Evolutionary conservation across 2,797 vertebrate genomes (phyloP).

Genomic region (Manis pentadactyla): DNA sequence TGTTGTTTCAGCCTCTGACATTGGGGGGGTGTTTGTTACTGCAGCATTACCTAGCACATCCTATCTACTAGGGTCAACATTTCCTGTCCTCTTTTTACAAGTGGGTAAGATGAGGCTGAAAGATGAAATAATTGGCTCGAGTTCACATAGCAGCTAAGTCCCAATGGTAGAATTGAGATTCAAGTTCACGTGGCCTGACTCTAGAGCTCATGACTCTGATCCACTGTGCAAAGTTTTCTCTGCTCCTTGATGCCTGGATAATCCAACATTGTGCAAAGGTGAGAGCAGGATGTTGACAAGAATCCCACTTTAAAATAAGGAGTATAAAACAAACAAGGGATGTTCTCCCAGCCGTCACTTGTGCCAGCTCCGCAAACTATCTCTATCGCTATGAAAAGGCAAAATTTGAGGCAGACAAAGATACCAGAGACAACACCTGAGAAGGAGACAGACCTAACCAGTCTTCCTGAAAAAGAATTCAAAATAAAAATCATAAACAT

Average conservation of each 20-base stretch:
- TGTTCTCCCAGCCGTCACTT: too few relatives aligned
- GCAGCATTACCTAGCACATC: not conserved
- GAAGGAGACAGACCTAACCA: too few relatives aligned
- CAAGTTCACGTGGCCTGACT: not conserved
- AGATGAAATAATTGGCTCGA: not conserved
- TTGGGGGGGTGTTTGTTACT: not conserved
- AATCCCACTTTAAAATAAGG: not conserved
- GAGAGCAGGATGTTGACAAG: not conserved
- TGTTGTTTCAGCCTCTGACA: not conserved
- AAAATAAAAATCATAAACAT: too few relatives aligned
- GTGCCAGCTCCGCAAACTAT: too few relatives aligned
- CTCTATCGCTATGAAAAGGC: too few relatives aligned
- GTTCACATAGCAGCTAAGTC: not conserved
- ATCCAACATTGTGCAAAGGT: not conserved
- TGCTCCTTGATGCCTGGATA: not conserved
- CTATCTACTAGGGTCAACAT: not conserved
- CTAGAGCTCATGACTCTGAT: not conserved
- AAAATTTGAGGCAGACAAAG: too few relatives aligned
- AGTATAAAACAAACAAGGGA: too few relatives aligned
- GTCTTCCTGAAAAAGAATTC: too few relatives aligned
- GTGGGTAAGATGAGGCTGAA: not conserved
- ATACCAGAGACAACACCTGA: too few relatives aligned
- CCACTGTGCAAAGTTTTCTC: not conserved
- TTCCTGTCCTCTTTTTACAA: not conserved
- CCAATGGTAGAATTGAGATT: not conserved